Conservation (phyloP, 2,888 invertebrate genomes). For the Pycnomerus fuliginosus region DNA sequence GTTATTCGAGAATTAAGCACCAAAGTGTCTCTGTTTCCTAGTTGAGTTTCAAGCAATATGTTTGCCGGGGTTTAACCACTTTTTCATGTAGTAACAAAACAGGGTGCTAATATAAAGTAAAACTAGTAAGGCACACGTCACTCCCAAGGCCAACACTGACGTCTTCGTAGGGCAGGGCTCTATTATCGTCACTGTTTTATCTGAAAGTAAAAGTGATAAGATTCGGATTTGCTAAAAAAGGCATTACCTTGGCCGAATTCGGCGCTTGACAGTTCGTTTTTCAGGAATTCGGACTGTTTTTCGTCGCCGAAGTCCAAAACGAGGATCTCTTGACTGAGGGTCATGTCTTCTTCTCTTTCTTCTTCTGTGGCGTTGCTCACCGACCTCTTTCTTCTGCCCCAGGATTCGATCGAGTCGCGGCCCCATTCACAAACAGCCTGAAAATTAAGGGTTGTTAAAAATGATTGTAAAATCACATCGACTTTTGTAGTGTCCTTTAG, state of each 20-base stretch:
- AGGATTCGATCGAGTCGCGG: slow-evolving; percentile 84
- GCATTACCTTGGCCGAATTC: slow-evolving; percentile 70
- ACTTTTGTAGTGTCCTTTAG: too few species aligned
- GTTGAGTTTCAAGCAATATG: slow-evolving; percentile 63
- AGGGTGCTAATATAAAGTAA: slow-evolving; percentile 88
- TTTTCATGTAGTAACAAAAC: slow-evolving; percentile 91
- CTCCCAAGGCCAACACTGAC: slow-evolving; percentile 86
- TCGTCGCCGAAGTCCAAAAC: slow-evolving; percentile 93
- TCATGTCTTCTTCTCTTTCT: slow-evolving; percentile 80
- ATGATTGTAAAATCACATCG: too few species aligned
- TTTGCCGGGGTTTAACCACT: slow-evolving; percentile 85
- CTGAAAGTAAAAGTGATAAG: slow-evolving; percentile 54
- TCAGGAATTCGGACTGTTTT: slow-evolving; percentile 77
- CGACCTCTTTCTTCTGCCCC: slow-evolving; percentile 87
- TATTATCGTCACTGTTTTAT: slow-evolving; percentile 86
- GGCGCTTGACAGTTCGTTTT: slow-evolving; percentile 72
- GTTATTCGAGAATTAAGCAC: slow-evolving; percentile 26
- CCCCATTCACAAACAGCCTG: slow-evolving; percentile 91
- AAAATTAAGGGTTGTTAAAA: slow-evolving; percentile 33
- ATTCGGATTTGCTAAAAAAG: background rate
- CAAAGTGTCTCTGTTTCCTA: slow-evolving; percentile 24
- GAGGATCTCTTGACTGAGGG: slow-evolving; percentile 89
- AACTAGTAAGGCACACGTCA: slow-evolving; percentile 86
- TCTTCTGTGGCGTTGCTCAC: slow-evolving; percentile 57
- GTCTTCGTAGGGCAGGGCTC: slow-evolving; percentile 91